Conservation (phyloP, 1,140 invertebrate genomes). For the Hermetia illucens region DNA sequence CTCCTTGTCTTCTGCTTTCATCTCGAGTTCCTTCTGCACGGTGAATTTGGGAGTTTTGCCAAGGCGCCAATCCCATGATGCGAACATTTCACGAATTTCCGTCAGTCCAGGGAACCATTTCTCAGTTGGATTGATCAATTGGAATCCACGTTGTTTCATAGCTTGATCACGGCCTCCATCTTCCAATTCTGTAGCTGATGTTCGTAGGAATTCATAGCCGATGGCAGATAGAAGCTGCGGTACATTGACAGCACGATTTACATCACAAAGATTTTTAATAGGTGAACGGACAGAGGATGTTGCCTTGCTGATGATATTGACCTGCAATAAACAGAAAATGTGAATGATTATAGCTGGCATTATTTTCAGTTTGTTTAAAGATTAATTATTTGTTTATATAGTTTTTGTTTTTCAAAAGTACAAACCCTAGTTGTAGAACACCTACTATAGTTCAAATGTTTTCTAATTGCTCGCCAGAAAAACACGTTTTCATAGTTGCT, state of each 20-base stretch:
- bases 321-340: too few relatives aligned
- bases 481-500: too few relatives aligned
- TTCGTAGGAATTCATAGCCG: slow-evolving; percentile 70
- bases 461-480: too few relatives aligned
- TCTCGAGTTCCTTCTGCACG: slow-evolving; percentile 32
- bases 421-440: too few relatives aligned
- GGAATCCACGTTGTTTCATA: slow-evolving; percentile 60
- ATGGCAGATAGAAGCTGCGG: slow-evolving; percentile 53
- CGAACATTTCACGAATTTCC: slow-evolving; percentile 46
- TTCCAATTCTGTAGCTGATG: slow-evolving; percentile 42
- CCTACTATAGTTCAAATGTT: too few relatives aligned
- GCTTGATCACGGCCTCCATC: slow-evolving; percentile 53
- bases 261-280: slow-evolving; percentile 63
- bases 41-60: slow-evolving; percentile 79
- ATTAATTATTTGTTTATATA: too few relatives aligned
- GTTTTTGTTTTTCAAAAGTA: too few relatives aligned
- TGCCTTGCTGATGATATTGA: slow-evolving; percentile 56
- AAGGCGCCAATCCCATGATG: slow-evolving; percentile 76
- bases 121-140: slow-evolving; percentile 73
- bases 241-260: slow-evolving; percentile 51
- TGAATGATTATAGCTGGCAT: too few relatives aligned
- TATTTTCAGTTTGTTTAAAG: too few relatives aligned
- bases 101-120: slow-evolving; percentile 71
- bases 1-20: slow-evolving; percentile 18
- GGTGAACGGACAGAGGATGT: slow-evolving; percentile 64